Evolutionary conservation across 2,113 vertebrate genomes (phyloP).

Genomic region (Dicerorhinus sumatrensis): DNA sequence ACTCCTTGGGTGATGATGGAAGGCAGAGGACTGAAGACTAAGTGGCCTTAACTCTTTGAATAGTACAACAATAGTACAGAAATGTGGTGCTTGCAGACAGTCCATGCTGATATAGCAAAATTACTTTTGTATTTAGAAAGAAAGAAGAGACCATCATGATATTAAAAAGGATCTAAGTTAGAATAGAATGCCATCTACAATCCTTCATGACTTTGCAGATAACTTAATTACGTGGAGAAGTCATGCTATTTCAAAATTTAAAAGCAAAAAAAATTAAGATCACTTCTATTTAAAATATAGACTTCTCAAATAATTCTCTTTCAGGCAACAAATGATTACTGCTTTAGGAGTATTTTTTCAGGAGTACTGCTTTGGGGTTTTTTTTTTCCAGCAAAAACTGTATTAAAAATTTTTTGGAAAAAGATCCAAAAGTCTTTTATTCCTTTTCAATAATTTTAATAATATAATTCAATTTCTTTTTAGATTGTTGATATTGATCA

Average conservation of each 20-base stretch:
- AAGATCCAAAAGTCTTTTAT: not conserved
- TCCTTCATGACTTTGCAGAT: slow-evolving; percentile 60
- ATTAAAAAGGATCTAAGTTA: slow-evolving; percentile 51
- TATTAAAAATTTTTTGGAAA: not conserved
- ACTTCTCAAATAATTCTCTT: not conserved
- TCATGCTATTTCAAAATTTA: slow-evolving; percentile 59
- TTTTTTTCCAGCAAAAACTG: not conserved
- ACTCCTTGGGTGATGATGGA: slow-evolving; percentile 78
- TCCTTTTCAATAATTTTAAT: not conserved
- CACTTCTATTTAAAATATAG: not conserved
- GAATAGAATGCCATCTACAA: slow-evolving; percentile 64
- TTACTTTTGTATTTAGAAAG: slow-evolving; percentile 62
- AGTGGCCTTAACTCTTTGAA: slow-evolving; percentile 69
- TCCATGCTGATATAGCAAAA: slow-evolving; percentile 66
- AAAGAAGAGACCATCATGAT: not conserved
- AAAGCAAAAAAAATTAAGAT: not conserved
- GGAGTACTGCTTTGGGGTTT: too few relatives aligned
- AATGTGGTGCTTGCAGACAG: slow-evolving; percentile 33
- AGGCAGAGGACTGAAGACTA: slow-evolving; percentile 67
- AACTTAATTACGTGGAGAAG: slow-evolving; percentile 49
- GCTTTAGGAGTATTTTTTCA: not conserved
- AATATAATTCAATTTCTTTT: not conserved
- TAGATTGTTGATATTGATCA: not conserved
- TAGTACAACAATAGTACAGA: slow-evolving; percentile 62
- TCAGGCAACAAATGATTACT: not conserved